Base-by-base conservation (phyloP, 2,888 invertebrate species). In the Empis livida region DNA sequence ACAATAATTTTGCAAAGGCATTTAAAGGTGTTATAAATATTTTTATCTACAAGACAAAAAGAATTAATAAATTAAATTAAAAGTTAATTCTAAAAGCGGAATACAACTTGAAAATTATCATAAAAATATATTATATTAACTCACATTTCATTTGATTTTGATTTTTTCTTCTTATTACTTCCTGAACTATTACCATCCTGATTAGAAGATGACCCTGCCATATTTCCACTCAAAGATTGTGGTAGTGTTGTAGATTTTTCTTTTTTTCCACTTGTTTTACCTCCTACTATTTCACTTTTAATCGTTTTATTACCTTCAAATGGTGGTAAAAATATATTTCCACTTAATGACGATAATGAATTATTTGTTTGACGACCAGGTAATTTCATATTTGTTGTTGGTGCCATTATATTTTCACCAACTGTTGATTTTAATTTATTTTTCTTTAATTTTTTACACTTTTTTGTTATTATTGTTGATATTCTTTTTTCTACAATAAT, bases 341-440 rank as follows among this genome's bases (percentile, higher is more conserved):
- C 89, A 3, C 87, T 86, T 44, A 86, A 82, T 11, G 85, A 85
- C 2, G 89, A 84, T 43, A 90, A 71, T 1, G 89, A 89, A 67
- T 89, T 89, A 62, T 90, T 90, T 10, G 89, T 90, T 68, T 89
- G 88, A 50, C 89, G 73, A 46, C 89, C 88, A 23, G 76, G 68
- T 59, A 70, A 57, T 57, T 69, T 69, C 17, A 67, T 62, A 55
- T 64, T 67, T 37, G 64, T 63, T 42, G 68, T 61, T 53, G 70
- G 69, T 55, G 70, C 64, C 69, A 69, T 68, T 55, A 53, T 53
- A 49, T 49, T 47, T 43, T 45, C 47, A 46, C 51, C 52, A 37
- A 51, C 52, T 42, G 49, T 27, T 20, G 20, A 20, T 42, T 5
- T 46, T 48, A 15, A 30, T 39, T 40, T 40, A 37, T 32, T 45